Base-by-base conservation (phyloP, 2,797 vertebrate genomes). In the Chelmon rostratus region DNA sequence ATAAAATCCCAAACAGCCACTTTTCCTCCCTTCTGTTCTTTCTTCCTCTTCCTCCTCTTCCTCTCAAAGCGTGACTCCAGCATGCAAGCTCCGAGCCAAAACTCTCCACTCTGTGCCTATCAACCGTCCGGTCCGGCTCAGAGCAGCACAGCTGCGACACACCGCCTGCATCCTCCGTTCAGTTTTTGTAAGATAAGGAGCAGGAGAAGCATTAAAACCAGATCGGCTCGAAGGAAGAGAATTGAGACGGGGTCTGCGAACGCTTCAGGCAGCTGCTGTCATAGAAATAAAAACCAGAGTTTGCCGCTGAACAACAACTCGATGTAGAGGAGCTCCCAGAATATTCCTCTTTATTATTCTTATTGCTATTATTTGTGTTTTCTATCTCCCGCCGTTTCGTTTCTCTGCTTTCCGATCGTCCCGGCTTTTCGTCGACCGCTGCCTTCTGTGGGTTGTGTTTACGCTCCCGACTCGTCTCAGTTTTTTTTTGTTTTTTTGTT, bases 11-110 rank as follows among this genome's bases (percentile, higher is more conserved):
- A 87, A 84, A 88, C 85, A 89, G 90, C 81, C 8, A 4, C 46
- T 61, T 53, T 1, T 38, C 38, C 18, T 23, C 59, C 53, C 11
- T 62, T 28, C 21, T 50, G 23, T 31, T 50, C 49, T 54, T 61
- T 65, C 62, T 52, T 77, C 42, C 10, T 42, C 87, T 90, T 95
- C 89, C 91, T 85, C 81, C 62, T 78, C 84, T 73, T 83, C 88
- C 61, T 83, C 94, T 96, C 94, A 91, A 95, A 96, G 97, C 96
- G 96, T 97, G 96, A 97, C 96, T 97, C 96, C 96, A 98, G 97
- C 97, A 97, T 98, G 97, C 97, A 93, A 97, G 97, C 96, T 97
- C 97, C 96, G 96, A 98, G 97, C 96, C 97, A 96, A 95, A 97
- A 96, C 94, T 95, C 96, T 96, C 97, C 96, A 97, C 96, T 97